These are phyloP conservation scores for Apostichopus californicus DNA, from an alignment of 35 echinoderm and acorn worm genomes.

Conservation along the genomic window DNA sequence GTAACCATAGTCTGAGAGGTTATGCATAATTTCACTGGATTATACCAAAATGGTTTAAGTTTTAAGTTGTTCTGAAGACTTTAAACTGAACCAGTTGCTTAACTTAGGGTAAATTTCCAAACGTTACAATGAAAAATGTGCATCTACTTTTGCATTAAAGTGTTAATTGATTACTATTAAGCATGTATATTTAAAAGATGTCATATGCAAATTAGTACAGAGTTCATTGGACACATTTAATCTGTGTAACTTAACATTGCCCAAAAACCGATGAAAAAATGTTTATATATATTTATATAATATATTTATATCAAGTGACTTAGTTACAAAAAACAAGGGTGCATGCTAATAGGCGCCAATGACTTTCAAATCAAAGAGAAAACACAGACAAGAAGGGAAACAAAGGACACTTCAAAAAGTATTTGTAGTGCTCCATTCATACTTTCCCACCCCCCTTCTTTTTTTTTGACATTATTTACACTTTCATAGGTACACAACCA, in stretches of 20 bases:
- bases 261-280: neutral
- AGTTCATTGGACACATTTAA: too few relatives aligned
- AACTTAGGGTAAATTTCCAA: too few relatives aligned
- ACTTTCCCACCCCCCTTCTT: neutral
- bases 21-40: too few relatives aligned
- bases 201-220: too few relatives aligned
- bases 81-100: too few relatives aligned
- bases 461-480: conserved; percentile 33
- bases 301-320: neutral
- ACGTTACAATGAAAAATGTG: neutral
- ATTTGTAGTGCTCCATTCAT: neutral
- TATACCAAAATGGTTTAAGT: too few relatives aligned
- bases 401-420: conserved; percentile 46
- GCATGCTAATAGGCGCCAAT: conserved; percentile 5
- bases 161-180: neutral
- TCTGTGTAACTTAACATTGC: too few relatives aligned
- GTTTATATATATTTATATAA: neutral
- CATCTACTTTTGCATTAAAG: neutral
- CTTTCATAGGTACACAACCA: conserved; percentile 10
- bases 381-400: conserved; percentile 13
- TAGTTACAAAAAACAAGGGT: neutral
- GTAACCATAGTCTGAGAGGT: too few relatives aligned
- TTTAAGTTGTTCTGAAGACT: too few relatives aligned
- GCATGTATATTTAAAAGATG: neutral
- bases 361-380: conserved; percentile 9